Evolutionary conservation across 1,140 invertebrate species (phyloP), one percentile per base, ranked within the genome.

Genomic region (Aphidius gifuensis): DNA sequence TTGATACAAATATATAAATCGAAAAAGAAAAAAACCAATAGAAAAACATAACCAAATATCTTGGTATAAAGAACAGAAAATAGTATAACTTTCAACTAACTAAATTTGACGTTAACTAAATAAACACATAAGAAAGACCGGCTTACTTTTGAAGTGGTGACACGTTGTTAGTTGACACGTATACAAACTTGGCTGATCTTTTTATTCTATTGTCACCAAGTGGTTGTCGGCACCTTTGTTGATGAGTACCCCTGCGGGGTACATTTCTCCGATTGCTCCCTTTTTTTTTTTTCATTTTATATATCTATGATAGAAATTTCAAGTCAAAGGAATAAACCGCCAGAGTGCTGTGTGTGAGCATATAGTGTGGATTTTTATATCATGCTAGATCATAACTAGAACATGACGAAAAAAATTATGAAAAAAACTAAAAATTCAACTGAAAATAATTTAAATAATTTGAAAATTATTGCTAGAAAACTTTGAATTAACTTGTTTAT

Each of bases 91-190:
- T 68, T 61, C 64, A 42, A 58, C 62, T 59, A 63, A 74, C 72
- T 77, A 80, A 80, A 80, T 80, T 79, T 80, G 77, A 80, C 77
- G 73, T 80, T 75, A 72, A 71, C 71, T 68, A 81, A 80, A 81
- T 79, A 81, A 80, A 80, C 77, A 79, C 77, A 79, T 43, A n/a
- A 38, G 32, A 69, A 72, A 23, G 62, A 53, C 43, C 74, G 74
- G 76, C 73, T 32, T 63, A 74, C 74, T 72, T 81, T 80, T 81
- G 78, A 80, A 81, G 79, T 80, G 76, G 76, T 69, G 64, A 62
- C 64, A 32, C 23, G 23, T 32, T 32, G 64, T 61, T 69, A 63
- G 65, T 73, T 71, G 70, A 71, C 63, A 63, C 61, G 66, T 64
- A 67, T 38, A 50, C 71, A 64, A n/a, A 38, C 8, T 11, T 49